A percentile compares a stretch with the other conserved stretches of the same genome.
Conservation (phyloP, 2,888 invertebrate species). For the Euplexia lucipara region DNA sequence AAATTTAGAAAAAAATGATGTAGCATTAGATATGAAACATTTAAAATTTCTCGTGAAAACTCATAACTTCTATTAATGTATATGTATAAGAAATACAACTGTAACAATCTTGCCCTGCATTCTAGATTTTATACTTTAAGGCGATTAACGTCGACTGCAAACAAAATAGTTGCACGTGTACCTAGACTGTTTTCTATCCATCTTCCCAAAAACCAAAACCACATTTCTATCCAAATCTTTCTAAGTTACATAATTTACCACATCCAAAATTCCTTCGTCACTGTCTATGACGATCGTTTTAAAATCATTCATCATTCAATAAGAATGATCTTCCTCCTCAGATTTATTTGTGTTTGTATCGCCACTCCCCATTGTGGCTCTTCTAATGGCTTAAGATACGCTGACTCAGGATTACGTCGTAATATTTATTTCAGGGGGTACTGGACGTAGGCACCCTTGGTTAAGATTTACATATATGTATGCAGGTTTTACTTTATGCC, state of each 20-base stretch:
- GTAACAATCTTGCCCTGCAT: no score
- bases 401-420: constrained; percentile 66
- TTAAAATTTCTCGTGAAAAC: no score
- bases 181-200: no score
- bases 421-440: constrained; percentile 59
- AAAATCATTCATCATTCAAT: constrained; percentile 85
- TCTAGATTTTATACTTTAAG: no score
- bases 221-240: neutral
- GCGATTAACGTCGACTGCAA: no score
- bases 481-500: constrained; percentile 43
- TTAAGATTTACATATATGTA: constrained; percentile 59
- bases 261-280: constrained; percentile 34
- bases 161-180: no score
- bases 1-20: no score
- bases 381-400: constrained; percentile 78
- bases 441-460: constrained; percentile 48
- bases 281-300: constrained; percentile 76
- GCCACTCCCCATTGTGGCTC: constrained; percentile 76
- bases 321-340: constrained; percentile 74
- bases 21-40: no score
- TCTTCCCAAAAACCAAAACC: no score
- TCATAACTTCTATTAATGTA: no score
- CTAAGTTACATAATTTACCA: constrained; percentile 1
- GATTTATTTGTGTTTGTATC: constrained; percentile 84
- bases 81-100: no score